Base-by-base conservation (phyloP, 1,140 invertebrate genomes). In the Coptotermes formosanus region DNA sequence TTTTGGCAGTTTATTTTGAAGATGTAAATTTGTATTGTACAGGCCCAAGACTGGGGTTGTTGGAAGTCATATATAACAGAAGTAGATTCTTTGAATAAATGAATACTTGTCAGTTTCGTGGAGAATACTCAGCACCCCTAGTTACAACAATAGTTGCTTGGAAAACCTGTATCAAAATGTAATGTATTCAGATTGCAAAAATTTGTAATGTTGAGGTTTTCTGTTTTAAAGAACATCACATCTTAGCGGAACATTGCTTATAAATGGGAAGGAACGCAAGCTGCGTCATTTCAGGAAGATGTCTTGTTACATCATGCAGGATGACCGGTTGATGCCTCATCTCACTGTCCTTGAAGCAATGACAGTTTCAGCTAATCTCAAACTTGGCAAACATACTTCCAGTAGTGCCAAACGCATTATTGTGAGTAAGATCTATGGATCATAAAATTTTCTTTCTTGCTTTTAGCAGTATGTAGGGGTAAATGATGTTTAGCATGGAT, bases 281-380 rank as follows among this genome's bases (percentile, higher is more conserved):
- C 91, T 97, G 64, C 92, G 97, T 32, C 93, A 95, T 86, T 98
- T 98, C 91, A 93, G 97, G 19, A 98, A 98, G 91, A 95, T 98
- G 91, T 97, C 97, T 0, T 98, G 97, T 89, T 99, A 99, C 91
- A 98, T 98, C 87, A 98, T 98, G 97, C 98, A 99, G 90, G 97
- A 98, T 89, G 98, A 99, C 91, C 96, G 97, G 88, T 92, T 99
- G 0, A 92, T 97, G 30, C 96, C 96, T 1, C 96, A 98, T 90
- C 92, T 99, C 16, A 97, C 96, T 0, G 97, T 98, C 12, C 93
- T 93, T 85, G 97, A 99, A 91, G 95, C 97, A 12, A 97, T 99
- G 96, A 95, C 94, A 89, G 95, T 97, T 30, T 97, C 97, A 9
- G 97, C 97, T 4, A 97, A 98, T 91, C 93, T 99, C 2, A 98